Base-by-base conservation (phyloP, 2,113 vertebrate species). In the Macroglossus sobrinus region DNA sequence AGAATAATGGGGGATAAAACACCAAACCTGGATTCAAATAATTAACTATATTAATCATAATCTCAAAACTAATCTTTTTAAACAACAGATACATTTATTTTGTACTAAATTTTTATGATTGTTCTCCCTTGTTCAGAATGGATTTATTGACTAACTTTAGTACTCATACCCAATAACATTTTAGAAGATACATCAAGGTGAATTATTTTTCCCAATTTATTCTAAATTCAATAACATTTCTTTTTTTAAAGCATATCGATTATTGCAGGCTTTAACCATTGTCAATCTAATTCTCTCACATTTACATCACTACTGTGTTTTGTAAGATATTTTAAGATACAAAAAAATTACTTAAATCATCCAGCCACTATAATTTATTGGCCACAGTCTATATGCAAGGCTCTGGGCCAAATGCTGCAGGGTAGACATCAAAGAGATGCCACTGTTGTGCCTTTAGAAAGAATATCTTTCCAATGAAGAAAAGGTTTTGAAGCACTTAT, bases 191-290 rank as follows among this genome's bases (percentile, higher is more conserved):
- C 6, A 40, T 64, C 21, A 93, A 72, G 38, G 12, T 69, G 26
- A 87, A 69, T 74, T 84, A 50, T 71, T 93, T 91, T 68, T 75
- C 80, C 7, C 72, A 74, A n/a, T 86, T 94, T 72, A 74, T 88
- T 94, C 38, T 81, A 64, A 87, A 69, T 6, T 55, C n/a, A 86
- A 35, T 18, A 2, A 1, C 14, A 75, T 63, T 33, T 53, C 4
- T 19, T 93, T 91, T 93, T 89, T 57, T 14, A 19, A 75, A 92
- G 26, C 8, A 14, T 21, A n/a, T 7, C 21, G 10, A 66, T 45
- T 55, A 47, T 26, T 75, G 74, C 0, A 80, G 10, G 11, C 19
- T 63, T 79, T 84, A 4, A 5, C 8, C 63, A 69, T 22, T 63
- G 26, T 64, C 43, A 92, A 53, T 24, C 22, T 64, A 76, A 57